phyloP scores from a whole-genome alignment of 1,140 invertebrate species.

The Neuroterus valhalla region DNA sequence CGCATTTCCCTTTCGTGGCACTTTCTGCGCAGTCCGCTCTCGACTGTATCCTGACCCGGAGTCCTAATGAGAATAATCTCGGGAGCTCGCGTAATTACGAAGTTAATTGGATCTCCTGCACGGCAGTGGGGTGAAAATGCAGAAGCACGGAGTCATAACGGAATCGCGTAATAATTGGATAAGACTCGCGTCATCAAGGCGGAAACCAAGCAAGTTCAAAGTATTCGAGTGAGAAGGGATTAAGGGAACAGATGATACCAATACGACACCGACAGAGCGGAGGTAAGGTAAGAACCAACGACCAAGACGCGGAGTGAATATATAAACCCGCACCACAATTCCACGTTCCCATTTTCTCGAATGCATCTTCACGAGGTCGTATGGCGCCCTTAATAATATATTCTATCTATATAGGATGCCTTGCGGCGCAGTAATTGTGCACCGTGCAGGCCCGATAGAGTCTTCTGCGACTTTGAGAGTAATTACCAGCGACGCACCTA shows the following conservation, averaged over 20 bases:
- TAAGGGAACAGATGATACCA: constrained; percentile 1
- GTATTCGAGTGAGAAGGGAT: constrained; percentile 31
- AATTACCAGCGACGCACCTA: constrained; percentile 62
- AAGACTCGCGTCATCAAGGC: constrained; percentile 42
- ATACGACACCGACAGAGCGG: background rate
- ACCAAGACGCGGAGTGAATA: background rate
- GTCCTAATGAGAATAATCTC: constrained; percentile 58
- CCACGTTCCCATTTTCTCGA: constrained; percentile 6
- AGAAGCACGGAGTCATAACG: constrained; percentile 36
- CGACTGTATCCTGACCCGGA: constrained; percentile 37
- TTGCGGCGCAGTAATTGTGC: constrained; percentile 56
- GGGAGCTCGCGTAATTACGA: constrained; percentile 53
- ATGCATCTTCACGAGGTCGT: constrained; percentile 1
- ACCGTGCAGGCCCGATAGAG: constrained; percentile 52
- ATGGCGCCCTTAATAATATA: constrained; percentile 48
- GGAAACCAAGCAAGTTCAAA: constrained; percentile 35
- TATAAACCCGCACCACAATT: background rate
- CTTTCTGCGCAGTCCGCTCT: constrained; percentile 38
- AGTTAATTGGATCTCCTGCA: constrained; percentile 58
- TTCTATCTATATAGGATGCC: constrained; percentile 48
- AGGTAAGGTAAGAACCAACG: background rate
- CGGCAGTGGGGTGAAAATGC: constrained; percentile 30
- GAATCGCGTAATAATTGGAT: constrained; percentile 55
- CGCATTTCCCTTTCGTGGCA: constrained; percentile 30
- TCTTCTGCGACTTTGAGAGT: constrained; percentile 58